A percentile compares a stretch with the other conserved stretches of the same genome.
These are phyloP conservation scores for Tetranychus truncatus DNA, from an alignment of 2,888 invertebrate species.

Conservation along the genomic window DNA sequence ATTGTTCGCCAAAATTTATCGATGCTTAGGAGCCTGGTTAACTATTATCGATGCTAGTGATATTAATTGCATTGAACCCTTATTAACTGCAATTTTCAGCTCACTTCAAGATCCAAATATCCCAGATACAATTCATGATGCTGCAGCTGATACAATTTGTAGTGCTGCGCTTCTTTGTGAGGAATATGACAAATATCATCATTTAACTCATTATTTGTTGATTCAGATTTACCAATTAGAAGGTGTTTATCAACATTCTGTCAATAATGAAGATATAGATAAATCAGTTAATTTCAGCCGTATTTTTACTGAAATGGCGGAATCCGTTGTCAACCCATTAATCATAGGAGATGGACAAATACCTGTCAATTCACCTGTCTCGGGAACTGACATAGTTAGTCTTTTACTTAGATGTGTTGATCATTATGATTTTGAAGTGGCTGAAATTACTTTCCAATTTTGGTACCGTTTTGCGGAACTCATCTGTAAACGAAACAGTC, in stretches of 20 bases:
- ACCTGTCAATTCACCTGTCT: constrained; percentile 24
- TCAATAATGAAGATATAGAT: constrained; percentile 78
- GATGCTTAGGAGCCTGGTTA: constrained; percentile 22
- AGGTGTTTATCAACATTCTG: constrained; percentile 68
- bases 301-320: constrained; percentile 81
- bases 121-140: constrained; percentile 19
- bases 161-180: constrained; percentile 25
- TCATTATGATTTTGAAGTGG: constrained; percentile 89
- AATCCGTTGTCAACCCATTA: constrained; percentile 53
- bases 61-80: constrained; percentile 16
- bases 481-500: constrained; percentile 47
- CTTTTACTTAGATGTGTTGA: constrained; percentile 75
- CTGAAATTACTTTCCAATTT: constrained; percentile 76
- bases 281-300: constrained; percentile 77
- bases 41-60: constrained; percentile 12
- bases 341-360: constrained; percentile 12
- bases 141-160: constrained; percentile 19
- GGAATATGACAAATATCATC: constrained; percentile 41
- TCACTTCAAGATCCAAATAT: constrained; percentile 18
- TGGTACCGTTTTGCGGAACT: constrained; percentile 93
- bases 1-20: constrained; percentile 19
- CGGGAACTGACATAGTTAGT: constrained; percentile 55
- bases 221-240: constrained; percentile 60
- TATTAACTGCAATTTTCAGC: constrained; percentile 16
- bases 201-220: constrained; percentile 59